Base-by-base conservation (phyloP, 2,888 invertebrate species). In the Amorpha juglandis region DNA sequence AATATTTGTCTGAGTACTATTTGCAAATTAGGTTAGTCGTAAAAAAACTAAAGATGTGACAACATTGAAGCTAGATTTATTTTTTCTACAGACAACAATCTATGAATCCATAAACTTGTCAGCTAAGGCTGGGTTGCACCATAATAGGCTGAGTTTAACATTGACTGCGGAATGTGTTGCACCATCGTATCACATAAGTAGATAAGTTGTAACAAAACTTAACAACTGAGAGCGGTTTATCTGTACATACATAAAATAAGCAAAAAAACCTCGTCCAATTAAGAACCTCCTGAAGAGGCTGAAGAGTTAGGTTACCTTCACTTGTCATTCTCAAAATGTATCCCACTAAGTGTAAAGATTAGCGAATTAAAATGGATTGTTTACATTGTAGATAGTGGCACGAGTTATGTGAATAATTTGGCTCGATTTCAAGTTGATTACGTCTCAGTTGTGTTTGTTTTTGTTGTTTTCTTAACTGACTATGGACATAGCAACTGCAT, bases 311-410 rank as follows among this genome's bases (percentile, higher is more conserved):
- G 38, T 58, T 42, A 58, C 58, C 58, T 58, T 58, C 38, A 12
- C 58, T 38, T 11, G 58, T 19, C 58, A 42, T 38, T 58, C 38
- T 55, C 12, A 16, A 58, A 58, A 58, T 58, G 38, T 0, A 16
- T 35, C 42, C 14, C 58, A 19, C 58, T 3, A 0, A 9, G 38
- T 19, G 42, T 16, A 9, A 4, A 38, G 11, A 42, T 58, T 42
- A 58, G 38, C 38, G 19, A 19, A 42, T 58, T 58, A 58, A 11
- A 7, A 6, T 35, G 9, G 38, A 38, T 42, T 58, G 58, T 58
- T 42, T 58, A 58, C 19, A 42, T 42, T 58, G 38, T 19, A 16
- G 7, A 48, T 35, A 7, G 42, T 19, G 19, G 11, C 19, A 58
- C 38, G 55, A 38, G 16, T 38, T 55, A 58, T 3, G 8, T 7